Conservation (phyloP, 2,113 vertebrate species). For the Hippocampus abdominalis region DNA sequence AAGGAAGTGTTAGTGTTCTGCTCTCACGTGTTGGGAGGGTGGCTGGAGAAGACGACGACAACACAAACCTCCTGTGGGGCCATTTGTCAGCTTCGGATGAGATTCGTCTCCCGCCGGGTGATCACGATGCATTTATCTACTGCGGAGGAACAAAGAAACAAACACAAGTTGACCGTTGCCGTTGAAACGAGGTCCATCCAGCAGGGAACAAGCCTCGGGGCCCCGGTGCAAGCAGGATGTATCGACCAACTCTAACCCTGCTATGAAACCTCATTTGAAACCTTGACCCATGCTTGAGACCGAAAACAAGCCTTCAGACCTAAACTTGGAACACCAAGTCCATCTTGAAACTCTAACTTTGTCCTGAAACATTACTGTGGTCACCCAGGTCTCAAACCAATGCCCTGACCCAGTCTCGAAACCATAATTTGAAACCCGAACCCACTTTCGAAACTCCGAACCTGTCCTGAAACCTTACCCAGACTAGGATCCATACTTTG, state of each 20-base stretch:
- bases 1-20: slow-evolving; percentile 3
- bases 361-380: neutral
- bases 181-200: neutral
- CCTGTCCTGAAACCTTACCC: too few species aligned
- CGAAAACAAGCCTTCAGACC: neutral
- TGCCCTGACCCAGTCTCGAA: neutral
- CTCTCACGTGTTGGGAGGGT: neutral
- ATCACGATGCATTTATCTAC: slow-evolving; percentile 32
- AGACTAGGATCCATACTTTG: too few species aligned
- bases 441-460: neutral
- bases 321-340: neutral
- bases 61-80: slow-evolving; percentile 61
- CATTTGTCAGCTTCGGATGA: slow-evolving; percentile 47
- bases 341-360: neutral
- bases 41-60: neutral
- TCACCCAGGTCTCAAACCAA: too few species aligned
- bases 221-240: neutral
- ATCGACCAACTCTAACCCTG: neutral
- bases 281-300: neutral
- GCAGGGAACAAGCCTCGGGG: neutral
- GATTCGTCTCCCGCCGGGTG: slow-evolving; percentile 22
- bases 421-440: neutral
- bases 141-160: neutral
- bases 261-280: neutral
- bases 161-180: neutral